A percentile compares a stretch with the other conserved stretches of the same genome.
phyloP scores from a whole-genome alignment of 2,113 vertebrate species.

The Microtus montanus region DNA sequence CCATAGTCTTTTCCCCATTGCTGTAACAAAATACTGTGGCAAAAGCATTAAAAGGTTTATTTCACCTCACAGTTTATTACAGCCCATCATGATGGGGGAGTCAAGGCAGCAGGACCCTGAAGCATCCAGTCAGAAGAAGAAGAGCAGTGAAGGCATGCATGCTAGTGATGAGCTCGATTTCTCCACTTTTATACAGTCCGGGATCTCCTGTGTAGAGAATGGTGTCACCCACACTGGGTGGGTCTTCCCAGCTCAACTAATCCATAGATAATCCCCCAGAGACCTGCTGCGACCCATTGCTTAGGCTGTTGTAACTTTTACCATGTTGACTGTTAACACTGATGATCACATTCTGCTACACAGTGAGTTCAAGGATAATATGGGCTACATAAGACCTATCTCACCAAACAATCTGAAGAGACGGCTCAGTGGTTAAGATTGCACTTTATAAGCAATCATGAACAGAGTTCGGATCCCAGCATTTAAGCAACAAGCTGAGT shows the following conservation, averaged over 20 bases:
- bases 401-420: background rate
- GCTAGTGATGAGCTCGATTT: background rate
- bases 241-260: background rate
- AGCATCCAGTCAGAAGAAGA: background rate
- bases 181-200: background rate
- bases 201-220: background rate
- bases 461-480: background rate
- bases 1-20: background rate
- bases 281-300: background rate
- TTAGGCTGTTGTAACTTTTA: background rate
- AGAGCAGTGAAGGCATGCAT: background rate
- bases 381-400: background rate
- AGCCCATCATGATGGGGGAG: background rate
- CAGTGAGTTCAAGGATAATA: background rate
- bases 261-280: background rate
- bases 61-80: slow-evolving; percentile 11
- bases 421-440: background rate
- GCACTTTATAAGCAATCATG: background rate
- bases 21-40: background rate
- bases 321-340: background rate
- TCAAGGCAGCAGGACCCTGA: background rate
- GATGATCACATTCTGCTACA: background rate
- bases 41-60: background rate
- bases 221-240: slow-evolving; percentile 3
- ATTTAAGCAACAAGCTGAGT: background rate